These are phyloP conservation scores for Erythrocercus mccallii DNA, from an alignment of 2,113 vertebrate genomes.

Conservation along the genomic window DNA sequence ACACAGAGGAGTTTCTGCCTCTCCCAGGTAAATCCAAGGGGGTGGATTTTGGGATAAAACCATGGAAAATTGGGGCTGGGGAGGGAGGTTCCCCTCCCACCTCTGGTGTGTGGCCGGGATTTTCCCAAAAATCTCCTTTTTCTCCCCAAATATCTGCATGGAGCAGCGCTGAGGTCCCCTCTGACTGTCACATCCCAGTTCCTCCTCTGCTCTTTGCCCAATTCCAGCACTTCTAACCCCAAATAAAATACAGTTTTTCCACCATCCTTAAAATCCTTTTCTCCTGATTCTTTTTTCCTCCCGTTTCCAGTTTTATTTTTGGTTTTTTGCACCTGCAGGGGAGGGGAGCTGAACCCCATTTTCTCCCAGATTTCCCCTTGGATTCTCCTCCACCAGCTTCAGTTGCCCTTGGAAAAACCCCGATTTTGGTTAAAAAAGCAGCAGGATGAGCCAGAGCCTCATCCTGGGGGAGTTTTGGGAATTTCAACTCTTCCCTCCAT, in stretches of 20 bases:
- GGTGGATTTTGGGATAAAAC: background rate
- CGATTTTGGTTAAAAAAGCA: background rate
- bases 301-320: background rate
- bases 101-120: fast-evolving
- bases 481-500: fast-evolving
- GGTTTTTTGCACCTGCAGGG: background rate
- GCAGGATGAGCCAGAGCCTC: fast-evolving
- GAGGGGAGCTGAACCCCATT: fast-evolving
- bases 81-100: fast-evolving
- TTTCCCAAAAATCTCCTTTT: background rate
- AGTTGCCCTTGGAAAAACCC: background rate
- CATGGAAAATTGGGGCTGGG: fast-evolving
- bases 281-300: no score
- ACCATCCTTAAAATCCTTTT: no score
- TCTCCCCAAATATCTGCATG: background rate
- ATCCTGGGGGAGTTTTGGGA: background rate
- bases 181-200: fast-evolving
- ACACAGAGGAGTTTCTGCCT: no score
- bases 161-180: fast-evolving
- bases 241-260: fast-evolving
- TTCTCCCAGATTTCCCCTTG: fast-evolving
- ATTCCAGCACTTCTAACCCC: background rate
- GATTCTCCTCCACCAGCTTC: background rate
- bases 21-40: fast-evolving
- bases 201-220: background rate